phyloP scores from a whole-genome alignment of 2,888 invertebrate species.

The Parasteatoda lunata region DNA sequence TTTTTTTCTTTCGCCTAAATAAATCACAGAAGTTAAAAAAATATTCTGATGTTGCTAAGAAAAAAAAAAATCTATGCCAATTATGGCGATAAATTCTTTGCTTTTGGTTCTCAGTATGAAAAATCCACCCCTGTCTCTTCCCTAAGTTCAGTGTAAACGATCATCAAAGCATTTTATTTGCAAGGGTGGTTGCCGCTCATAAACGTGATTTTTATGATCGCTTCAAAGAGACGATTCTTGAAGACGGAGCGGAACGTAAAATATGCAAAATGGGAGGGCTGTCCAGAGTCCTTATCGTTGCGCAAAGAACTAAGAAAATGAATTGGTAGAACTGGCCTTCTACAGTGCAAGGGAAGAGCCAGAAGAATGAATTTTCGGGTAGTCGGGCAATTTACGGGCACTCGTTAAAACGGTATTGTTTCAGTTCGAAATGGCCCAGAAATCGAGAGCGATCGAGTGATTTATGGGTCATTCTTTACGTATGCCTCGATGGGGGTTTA shows the following conservation, averaged over 20 bases:
- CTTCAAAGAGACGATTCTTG: conserved; percentile 61
- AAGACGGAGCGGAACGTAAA: conserved; percentile 49
- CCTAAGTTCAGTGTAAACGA: conserved; percentile 56
- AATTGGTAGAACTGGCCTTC: conserved; percentile 38
- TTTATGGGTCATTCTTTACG: neutral
- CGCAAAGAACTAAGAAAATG: conserved; percentile 55
- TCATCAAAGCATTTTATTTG: conserved; percentile 21
- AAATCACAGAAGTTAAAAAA: too few species aligned
- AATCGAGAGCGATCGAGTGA: conserved; percentile 2
- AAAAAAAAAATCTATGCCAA: too few species aligned
- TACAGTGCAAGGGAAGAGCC: conserved; percentile 26
- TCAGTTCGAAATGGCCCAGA: conserved; percentile 12
- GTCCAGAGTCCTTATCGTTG: conserved; percentile 36
- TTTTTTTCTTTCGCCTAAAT: too few species aligned
- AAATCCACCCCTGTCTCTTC: conserved; percentile 6
- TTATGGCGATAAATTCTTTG: too few species aligned
- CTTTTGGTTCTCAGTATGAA: too few species aligned
- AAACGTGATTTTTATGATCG: conserved; percentile 67
- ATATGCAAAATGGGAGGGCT: conserved; percentile 47
- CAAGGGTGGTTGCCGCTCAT: conserved; percentile 52
- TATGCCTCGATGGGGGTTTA: neutral
- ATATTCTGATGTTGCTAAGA: too few species aligned
- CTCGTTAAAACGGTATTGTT: conserved; percentile 62
- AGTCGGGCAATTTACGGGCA: conserved; percentile 48
- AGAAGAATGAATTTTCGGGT: conserved; percentile 58